Base-by-base conservation (phyloP, 2,888 invertebrate species). In the Nasonovia ribisnigri region DNA sequence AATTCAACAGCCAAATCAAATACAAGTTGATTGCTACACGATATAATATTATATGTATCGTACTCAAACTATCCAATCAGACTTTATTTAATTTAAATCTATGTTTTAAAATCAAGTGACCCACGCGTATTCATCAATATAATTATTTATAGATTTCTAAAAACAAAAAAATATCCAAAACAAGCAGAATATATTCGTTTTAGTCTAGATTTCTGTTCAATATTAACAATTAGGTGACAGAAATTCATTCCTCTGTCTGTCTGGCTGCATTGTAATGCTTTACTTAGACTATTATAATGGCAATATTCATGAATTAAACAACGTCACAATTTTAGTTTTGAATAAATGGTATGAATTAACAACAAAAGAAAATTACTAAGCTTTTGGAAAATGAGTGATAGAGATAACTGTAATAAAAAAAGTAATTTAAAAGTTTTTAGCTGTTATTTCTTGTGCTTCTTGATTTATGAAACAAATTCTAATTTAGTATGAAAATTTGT, bases 301-400 rank as follows among this genome's bases (percentile, higher is more conserved):
- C 6, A 77, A 77, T 20, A 77, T 77, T 36, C n/a, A 77, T 77
- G 67, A 77, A 77, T 77, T 77, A 36, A 36, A 90, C 67, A 90
- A 67, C 13, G 26, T 6, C 26, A 10, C 43, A 16, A 16, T 67
- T 67, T 46, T 20, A 48, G 24, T 54, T 36, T n/a, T n/a, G 91
- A 54, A 84, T 43, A 54, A 54, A 77, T 29, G 26, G 84, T 43
- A 54, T 54, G 10, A 91, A 91, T 91, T 54, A 84, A 91, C 51
- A 84, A 84, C 84, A 84, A 84, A 84, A 91, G 84, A 84, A 84
- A 51, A 84, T 91, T 42, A 43, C 42, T 43, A 20, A 84, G 54
- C 29, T 91, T 42, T 91, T 48, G 4, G 36, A 54, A 84, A 91
- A 91, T 84, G 51, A 91, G 42, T 29, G 16, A 54, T 54, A 42